phyloP scores from a whole-genome alignment of 2,888 invertebrate genomes.

The Agelastica alni region DNA sequence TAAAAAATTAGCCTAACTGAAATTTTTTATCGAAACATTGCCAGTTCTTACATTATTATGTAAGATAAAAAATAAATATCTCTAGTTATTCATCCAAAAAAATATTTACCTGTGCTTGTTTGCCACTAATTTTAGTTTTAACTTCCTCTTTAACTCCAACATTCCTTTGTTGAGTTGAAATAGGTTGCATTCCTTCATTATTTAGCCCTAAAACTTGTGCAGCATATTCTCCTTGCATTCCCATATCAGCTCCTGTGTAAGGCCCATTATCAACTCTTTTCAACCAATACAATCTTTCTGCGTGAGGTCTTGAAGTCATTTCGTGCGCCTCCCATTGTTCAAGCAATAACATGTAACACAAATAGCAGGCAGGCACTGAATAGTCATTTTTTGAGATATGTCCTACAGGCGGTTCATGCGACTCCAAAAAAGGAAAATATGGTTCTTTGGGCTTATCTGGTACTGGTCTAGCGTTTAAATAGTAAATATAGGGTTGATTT shows the following conservation, averaged over 20 bases:
- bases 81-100: not conserved
- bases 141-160: constrained; percentile 16
- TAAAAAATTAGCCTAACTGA: no score
- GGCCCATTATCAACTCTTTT: constrained; percentile 90
- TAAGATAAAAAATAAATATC: no score
- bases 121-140: constrained; percentile 10
- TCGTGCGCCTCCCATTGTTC: constrained; percentile 95
- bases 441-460: constrained; percentile 74
- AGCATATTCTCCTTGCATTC: constrained; percentile 84
- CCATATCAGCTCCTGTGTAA: constrained; percentile 87
- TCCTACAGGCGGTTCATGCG: constrained; percentile 84
- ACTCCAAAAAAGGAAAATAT: constrained; percentile 89
- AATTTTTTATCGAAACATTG: no score
- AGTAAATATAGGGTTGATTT: constrained; percentile 66
- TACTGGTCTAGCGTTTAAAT: constrained; percentile 69
- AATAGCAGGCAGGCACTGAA: constrained; percentile 75
- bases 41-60: no score
- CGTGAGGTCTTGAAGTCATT: constrained; percentile 76
- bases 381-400: constrained; percentile 59
- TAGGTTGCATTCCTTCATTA: constrained; percentile 56
- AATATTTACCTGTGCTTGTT: constrained; percentile 17
- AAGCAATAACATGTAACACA: constrained; percentile 83
- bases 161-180: constrained; percentile 1
- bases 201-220: constrained; percentile 83
- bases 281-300: constrained; percentile 89